A percentile compares a stretch with the other conserved stretches of the same genome.
These are phyloP conservation scores for Peromyscus aztecus DNA, from an alignment of 2,797 vertebrate species.

Conservation along the genomic window DNA sequence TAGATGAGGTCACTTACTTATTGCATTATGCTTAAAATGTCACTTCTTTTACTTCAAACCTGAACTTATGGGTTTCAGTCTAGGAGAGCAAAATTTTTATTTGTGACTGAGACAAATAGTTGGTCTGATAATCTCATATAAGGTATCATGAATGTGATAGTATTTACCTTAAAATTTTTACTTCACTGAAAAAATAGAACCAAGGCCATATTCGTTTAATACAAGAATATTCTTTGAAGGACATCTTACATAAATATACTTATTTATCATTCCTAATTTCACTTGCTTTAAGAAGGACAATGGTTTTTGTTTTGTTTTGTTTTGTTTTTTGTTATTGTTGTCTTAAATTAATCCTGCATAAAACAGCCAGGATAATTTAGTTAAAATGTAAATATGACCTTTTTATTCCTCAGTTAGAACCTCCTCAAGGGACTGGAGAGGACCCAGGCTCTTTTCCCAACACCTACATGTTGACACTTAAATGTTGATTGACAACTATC, in stretches of 20 bases:
- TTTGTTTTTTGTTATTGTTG: background rate
- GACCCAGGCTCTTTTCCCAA: background rate
- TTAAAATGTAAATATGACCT: background rate
- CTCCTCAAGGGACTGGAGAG: background rate
- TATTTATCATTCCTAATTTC: background rate
- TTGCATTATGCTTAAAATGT: background rate
- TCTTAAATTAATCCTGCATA: background rate
- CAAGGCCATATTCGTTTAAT: background rate
- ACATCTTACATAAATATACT: background rate
- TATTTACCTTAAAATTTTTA: background rate
- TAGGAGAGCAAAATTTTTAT: background rate
- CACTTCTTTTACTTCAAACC: background rate
- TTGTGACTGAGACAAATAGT: background rate
- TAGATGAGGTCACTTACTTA: background rate
- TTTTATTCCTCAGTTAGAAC: background rate
- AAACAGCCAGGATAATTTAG: background rate
- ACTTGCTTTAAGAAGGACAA: background rate
- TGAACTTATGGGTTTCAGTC: constrained; percentile 5
- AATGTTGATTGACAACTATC: too few species aligned
- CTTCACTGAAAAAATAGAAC: background rate
- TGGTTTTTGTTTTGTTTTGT: background rate
- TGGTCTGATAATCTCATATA: background rate
- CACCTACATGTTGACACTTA: background rate
- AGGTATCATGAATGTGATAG: background rate
- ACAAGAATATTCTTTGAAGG: background rate